Evolutionary conservation across 2,888 invertebrate species (phyloP).

Genomic region (Serripes groenlandicus): DNA sequence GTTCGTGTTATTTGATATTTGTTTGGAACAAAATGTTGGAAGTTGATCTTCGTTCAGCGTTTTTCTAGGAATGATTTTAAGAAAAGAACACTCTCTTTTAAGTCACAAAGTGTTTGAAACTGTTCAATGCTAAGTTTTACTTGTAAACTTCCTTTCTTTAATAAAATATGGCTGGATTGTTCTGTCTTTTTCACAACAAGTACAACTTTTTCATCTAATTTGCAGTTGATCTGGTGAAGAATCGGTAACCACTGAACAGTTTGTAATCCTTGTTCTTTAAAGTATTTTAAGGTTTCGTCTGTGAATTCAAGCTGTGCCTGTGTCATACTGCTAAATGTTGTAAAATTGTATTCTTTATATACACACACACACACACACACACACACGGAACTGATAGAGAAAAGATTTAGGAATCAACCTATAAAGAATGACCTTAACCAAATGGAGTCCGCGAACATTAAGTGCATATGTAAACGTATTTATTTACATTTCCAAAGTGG

Average conservation of each 20-base stretch:
- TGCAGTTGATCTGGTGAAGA: constrained; percentile 10
- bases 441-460: no score
- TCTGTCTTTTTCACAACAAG: constrained; percentile 3
- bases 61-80: no score
- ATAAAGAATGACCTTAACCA: no score
- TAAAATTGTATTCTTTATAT: not conserved
- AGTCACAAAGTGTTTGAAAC: not conserved
- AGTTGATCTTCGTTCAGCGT: no score
- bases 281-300: not conserved
- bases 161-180: not conserved
- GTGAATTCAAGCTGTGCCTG: constrained; percentile 6
- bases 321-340: not conserved
- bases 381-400: no score
- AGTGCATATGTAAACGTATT: no score
- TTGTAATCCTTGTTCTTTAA: not conserved
- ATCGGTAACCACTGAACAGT: not conserved
- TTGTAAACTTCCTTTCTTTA: not conserved
- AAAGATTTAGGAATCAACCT: no score
- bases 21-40: no score
- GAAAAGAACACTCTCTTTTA: constrained; percentile 4
- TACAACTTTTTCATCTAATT: not conserved
- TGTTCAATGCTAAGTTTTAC: not conserved
- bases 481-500: no score
- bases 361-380: no score
- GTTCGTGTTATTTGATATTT: no score